Conservation (phyloP, 1,140 invertebrate genomes). For the Sweltsa coloradensis region DNA sequence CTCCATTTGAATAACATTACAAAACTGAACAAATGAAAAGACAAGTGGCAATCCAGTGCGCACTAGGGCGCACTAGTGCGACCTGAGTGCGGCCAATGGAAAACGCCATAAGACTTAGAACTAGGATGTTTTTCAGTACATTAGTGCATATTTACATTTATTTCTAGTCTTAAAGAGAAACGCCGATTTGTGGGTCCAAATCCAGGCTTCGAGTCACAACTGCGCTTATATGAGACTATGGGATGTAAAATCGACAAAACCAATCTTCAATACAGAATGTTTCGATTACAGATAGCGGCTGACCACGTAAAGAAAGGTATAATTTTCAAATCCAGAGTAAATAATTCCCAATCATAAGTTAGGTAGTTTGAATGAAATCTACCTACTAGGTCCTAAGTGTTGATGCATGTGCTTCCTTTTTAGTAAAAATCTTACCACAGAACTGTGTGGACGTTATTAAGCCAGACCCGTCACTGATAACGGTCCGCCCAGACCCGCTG, state of each 20-base stretch:
- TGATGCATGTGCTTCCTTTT: slow-evolving; percentile 17
- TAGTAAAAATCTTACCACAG: slow-evolving; percentile 68
- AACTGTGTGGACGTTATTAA: slow-evolving; percentile 62
- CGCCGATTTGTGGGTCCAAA: slow-evolving; percentile 56
- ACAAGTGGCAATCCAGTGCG: too few species aligned
- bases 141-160: slow-evolving; percentile 11
- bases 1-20: too few species aligned
- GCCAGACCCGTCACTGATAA: slow-evolving; percentile 61
- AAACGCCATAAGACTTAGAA: too few species aligned
- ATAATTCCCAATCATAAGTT: not conserved
- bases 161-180: slow-evolving; percentile 43
- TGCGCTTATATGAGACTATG: slow-evolving; percentile 67
- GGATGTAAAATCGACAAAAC: slow-evolving; percentile 52
- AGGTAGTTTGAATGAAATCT: too few species aligned
- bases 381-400: too few species aligned
- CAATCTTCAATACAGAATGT: slow-evolving; percentile 62
- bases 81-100: too few species aligned
- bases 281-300: slow-evolving; percentile 61
- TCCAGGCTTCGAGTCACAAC: slow-evolving; percentile 58
- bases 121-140: too few species aligned
- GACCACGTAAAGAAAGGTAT: slow-evolving; percentile 61
- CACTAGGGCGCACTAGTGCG: too few species aligned
- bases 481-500: slow-evolving; percentile 62
- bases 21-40: too few species aligned
- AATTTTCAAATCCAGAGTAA: not conserved